Evolutionary conservation across 1,140 invertebrate species (phyloP), one percentile per base, ranked within the genome.

Genomic region (Chymomyza costata): DNA sequence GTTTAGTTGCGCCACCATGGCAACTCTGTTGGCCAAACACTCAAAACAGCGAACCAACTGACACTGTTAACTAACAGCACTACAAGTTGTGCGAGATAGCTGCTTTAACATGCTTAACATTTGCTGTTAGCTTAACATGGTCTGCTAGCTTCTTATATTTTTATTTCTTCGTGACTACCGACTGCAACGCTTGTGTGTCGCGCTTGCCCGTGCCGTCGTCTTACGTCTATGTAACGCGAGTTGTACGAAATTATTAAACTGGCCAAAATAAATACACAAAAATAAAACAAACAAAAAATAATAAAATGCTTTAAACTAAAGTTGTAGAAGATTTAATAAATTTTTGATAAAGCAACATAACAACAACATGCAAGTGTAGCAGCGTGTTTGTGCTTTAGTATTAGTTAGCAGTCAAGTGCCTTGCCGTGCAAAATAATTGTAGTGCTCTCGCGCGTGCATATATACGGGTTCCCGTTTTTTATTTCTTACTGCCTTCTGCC

Each of bases 361-460:
- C 1, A 47, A 41, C 43, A 30, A 48, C 40, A 54, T 46, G 55
- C 37, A 46, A 58, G 17, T 18, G 47, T 19, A 61, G 38, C 64
- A 35, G 38, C 32, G 37, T 59, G 41, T 40, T n/a, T n/a, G n/a
- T n/a, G n/a, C n/a, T n/a, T n/a, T n/a, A n/a, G n/a, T n/a, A n/a
- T n/a, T n/a, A n/a, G n/a, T n/a, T n/a, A n/a, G n/a, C n/a, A 56
- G 46, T 56, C 35, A 34, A 61, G 58, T 61, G 58, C 58, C 58
- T 61, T 61, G 56, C 53, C 21, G 21, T 25, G 21, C 21, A 25
- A 25, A 25, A 25, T 48, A 56, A 56, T 56, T 56, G 58, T 45
- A 8, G 52, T 70, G 62, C n/a, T n/a, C n/a, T n/a, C n/a, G n/a
- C 70, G 70, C 70, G 71, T 76, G 71, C 71, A 78, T 78, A 78